Base-by-base conservation (phyloP, 2,888 invertebrate genomes). In the Exocentrus adspersus region DNA sequence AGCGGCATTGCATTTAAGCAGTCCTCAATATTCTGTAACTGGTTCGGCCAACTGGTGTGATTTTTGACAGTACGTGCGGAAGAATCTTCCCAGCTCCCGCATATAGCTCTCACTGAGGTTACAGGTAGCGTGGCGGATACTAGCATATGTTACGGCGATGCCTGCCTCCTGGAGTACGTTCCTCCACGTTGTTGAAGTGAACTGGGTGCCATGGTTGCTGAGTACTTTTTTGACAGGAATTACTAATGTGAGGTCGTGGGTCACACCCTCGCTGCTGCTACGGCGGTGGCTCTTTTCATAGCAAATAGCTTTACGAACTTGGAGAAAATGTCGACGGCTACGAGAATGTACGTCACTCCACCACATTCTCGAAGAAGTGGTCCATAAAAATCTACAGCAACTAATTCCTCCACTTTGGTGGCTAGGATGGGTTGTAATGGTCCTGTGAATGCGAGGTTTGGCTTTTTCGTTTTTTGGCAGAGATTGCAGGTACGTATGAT, bases 171-270 rank as follows among this genome's bases (percentile, higher is more conserved):
- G 14, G 21, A 64, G 17, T 12, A 7, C n/a, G n/a, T 53, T 17
- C 12, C 41, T 16, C 74, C 74, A 75, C n/a, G 20, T 41, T 14
- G 46, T 45, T 0, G 68, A 62, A 0, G 70, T 66, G 51, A 75
- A 75, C 50, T 74, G 74, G n/a, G 62, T 51, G 2, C 73, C 73
- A 41, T 71, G 68, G 48, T 71, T 71, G 4, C 28, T 58, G 7
- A 66, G 17, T 0, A 67, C 48, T 10, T 20, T 54, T 24, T 53
- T 41, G 2, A 45, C 16, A 9, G 20, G 24, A 30, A 67, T 61
- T 6, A 60, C 37, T 30, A 57, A 50, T n/a, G 1, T 1, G 60
- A 60, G 64, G 14, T 67, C 60, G 1, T 64, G n/a, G 1, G 62
- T 3, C 5, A 64, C 37, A 32, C 45, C 58, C 43, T 43, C 1